phyloP scores from a whole-genome alignment of 2,888 invertebrate species.

The Gryllus longicercus region DNA sequence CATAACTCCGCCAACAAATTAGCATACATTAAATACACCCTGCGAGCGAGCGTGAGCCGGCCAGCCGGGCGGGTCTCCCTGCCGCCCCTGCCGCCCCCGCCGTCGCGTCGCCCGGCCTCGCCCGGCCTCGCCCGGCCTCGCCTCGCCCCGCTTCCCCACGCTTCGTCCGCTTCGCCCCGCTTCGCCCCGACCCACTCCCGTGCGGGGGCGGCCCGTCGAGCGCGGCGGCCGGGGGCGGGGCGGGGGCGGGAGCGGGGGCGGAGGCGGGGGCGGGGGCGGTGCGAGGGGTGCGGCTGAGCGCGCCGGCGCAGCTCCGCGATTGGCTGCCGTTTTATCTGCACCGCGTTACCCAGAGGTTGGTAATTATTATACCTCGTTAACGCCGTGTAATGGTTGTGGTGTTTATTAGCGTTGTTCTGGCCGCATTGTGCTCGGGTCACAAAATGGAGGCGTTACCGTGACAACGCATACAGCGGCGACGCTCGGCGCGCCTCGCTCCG shows the following conservation, averaged over 20 bases:
- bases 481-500: background rate
- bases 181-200: no score
- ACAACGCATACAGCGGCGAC: background rate
- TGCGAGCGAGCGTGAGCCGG: no score
- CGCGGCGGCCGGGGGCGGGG: background rate
- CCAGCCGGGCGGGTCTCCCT: no score
- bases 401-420: slow-evolving; percentile 17
- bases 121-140: no score
- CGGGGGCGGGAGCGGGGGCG: background rate
- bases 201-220: background rate
- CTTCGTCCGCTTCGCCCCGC: no score
- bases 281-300: background rate
- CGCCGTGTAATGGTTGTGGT: slow-evolving; percentile 17
- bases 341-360: background rate
- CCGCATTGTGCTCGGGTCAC: background rate
- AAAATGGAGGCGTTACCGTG: slow-evolving; percentile 11
- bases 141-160: no score
- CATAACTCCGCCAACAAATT: background rate
- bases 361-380: slow-evolving; percentile 11
- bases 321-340: slow-evolving; percentile 11
- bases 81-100: background rate
- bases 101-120: background rate
- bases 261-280: background rate
- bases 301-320: background rate
- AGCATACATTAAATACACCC: background rate